Conservation (phyloP, 2,797 vertebrate species). For the Gastrophryne carolinensis region DNA sequence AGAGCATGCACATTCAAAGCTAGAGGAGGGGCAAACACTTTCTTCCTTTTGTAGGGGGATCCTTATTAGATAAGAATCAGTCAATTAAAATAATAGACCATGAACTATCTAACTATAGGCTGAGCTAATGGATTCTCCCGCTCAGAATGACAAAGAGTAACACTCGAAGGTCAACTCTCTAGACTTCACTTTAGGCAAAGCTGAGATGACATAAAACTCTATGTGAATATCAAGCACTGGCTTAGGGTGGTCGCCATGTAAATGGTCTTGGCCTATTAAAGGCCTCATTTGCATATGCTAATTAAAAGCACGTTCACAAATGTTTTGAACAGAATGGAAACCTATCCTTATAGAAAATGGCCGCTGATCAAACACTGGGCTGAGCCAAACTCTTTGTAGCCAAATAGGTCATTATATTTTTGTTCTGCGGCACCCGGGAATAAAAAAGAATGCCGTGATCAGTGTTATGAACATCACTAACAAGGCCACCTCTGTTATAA, state of each 20-base stretch:
- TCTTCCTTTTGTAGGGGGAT: not conserved
- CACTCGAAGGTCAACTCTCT: not conserved
- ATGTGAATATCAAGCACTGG: constrained; percentile 18
- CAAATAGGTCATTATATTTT: constrained; percentile 7
- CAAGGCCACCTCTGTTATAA: not conserved
- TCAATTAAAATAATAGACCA: not conserved
- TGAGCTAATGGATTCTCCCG: not conserved
- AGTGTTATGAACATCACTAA: not conserved
- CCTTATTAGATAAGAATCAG: not conserved
- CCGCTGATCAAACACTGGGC: not conserved
- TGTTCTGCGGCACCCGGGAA: constrained; percentile 4
- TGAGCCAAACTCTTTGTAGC: constrained; percentile 1
- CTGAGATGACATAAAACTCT: not conserved
- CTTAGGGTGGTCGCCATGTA: not conserved
- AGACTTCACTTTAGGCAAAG: not conserved
- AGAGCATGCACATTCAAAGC: not conserved
- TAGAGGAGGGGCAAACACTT: not conserved
- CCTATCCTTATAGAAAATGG: constrained; percentile 1
- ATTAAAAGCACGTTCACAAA: constrained; percentile 18
- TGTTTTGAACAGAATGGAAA: constrained; percentile 3
- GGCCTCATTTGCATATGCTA: constrained; percentile 29
- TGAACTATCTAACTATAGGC: not conserved
- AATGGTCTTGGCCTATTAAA: constrained; percentile 3
- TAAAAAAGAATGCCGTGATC: not conserved
- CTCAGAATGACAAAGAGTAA: constrained; percentile 5